Evolutionary conservation across 2,113 vertebrate genomes (phyloP).

Genomic region (Antennarius striatus): DNA sequence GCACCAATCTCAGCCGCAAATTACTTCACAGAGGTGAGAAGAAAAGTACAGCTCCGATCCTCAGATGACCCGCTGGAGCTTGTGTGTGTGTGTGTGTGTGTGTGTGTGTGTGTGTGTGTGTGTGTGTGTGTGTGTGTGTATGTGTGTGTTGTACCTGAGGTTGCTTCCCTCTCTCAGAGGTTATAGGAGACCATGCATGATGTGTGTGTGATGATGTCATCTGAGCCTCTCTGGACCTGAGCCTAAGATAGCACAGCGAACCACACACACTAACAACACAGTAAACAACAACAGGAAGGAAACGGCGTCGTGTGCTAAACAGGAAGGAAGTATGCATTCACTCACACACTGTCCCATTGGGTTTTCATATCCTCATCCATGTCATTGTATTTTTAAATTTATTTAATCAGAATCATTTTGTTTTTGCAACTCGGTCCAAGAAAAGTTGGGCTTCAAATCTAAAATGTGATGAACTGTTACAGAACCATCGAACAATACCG

Average conservation of each 20-base stretch:
- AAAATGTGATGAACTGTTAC: too few relatives aligned
- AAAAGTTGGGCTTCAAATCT: too few relatives aligned
- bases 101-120: slow-evolving; percentile 7
- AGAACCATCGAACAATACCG: too few relatives aligned
- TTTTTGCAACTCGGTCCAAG: too few relatives aligned
- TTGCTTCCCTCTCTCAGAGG: slow-evolving; percentile 27
- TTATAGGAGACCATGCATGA: slow-evolving; percentile 31
- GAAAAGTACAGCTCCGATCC: slow-evolving; percentile 27
- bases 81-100: slow-evolving; percentile 6
- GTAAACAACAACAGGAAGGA: slow-evolving; percentile 48
- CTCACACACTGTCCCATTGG: neutral
- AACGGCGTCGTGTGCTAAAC: slow-evolving; percentile 2
- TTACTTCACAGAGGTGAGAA: neutral
- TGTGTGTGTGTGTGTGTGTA: slow-evolving; percentile 23
- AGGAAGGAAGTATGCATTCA: neutral
- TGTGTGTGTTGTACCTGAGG: slow-evolving; percentile 44
- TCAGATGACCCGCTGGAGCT: slow-evolving; percentile 17
- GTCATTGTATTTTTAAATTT: too few relatives aligned
- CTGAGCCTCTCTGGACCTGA: slow-evolving; percentile 25
- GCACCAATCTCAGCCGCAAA: slow-evolving; percentile 24
- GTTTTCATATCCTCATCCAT: too few relatives aligned
- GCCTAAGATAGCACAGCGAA: slow-evolving; percentile 47
- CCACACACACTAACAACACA: slow-evolving; percentile 25
- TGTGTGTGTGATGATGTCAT: slow-evolving; percentile 56
- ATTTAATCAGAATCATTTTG: too few relatives aligned